Conservation (phyloP, 2,797 vertebrate species). For the Eulemur albifrons region DNA sequence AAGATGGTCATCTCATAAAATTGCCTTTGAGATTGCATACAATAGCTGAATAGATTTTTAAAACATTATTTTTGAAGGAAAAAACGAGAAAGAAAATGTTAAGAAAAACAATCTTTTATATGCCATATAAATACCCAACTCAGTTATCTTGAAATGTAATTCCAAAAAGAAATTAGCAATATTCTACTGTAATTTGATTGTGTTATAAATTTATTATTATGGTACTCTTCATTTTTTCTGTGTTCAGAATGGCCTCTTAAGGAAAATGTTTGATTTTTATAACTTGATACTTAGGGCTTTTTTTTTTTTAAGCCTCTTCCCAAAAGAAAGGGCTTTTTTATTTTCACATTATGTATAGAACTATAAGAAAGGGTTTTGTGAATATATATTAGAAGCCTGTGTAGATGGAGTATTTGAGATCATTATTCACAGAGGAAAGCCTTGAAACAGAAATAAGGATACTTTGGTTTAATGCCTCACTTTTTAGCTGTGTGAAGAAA, state of each 20-base stretch:
- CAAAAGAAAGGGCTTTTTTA: background rate
- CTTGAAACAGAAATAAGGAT: background rate
- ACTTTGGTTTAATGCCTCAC: background rate
- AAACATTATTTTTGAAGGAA: background rate
- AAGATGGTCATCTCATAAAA: background rate
- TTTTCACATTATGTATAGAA: background rate
- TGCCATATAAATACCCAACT: background rate
- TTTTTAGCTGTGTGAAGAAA: background rate
- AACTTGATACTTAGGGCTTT: background rate
- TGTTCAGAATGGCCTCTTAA: background rate
- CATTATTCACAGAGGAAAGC: background rate
- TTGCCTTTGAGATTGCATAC: background rate
- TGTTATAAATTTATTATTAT: background rate
- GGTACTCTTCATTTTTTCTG: background rate
- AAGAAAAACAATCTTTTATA: background rate
- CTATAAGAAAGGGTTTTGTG: background rate
- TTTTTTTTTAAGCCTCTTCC: background rate
- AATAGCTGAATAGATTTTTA: background rate
- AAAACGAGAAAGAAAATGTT: background rate
- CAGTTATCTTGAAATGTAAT: background rate
- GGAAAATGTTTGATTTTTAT: background rate
- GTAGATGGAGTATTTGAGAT: background rate
- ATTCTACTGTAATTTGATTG: background rate
- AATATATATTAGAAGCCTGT: background rate
- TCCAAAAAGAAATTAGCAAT: background rate